Percentiles rank a stretch among this genome's conserved stretches.
These are phyloP conservation scores for Pelvicachromis taeniatus DNA, from an alignment of 2,113 vertebrate species.

Conservation along the genomic window DNA sequence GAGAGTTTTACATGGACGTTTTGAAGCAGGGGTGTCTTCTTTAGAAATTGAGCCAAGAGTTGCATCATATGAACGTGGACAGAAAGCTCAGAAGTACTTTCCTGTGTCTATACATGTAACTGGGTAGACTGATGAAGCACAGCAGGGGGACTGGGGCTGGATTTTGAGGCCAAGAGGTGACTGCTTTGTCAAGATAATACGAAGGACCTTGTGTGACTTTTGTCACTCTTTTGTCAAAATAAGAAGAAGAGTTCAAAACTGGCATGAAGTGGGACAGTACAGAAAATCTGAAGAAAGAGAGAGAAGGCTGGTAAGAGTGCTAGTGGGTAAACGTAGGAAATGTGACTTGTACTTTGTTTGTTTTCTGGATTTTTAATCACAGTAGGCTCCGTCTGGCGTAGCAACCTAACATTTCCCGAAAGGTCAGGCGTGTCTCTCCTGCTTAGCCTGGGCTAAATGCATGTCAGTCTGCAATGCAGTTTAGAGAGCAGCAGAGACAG, in stretches of 20 bases:
- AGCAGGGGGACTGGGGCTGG: neutral
- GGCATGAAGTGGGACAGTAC: neutral
- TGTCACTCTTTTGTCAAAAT: neutral
- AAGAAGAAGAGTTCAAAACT: neutral
- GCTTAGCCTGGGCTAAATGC: slow-evolving; percentile 38
- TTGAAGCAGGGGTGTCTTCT: slow-evolving; percentile 14
- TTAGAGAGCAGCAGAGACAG: slow-evolving; percentile 10
- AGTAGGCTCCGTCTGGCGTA: neutral
- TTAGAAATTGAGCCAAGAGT: slow-evolving; percentile 39
- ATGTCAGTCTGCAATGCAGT: slow-evolving; percentile 13
- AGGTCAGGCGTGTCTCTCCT: slow-evolving; percentile 54
- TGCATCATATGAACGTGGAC: slow-evolving; percentile 27
- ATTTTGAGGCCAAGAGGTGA: slow-evolving; percentile 4
- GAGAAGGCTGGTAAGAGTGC: neutral
- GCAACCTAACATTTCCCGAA: slow-evolving; percentile 49
- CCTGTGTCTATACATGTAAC: neutral
- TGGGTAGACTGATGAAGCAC: neutral
- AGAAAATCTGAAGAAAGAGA: neutral
- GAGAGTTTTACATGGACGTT: neutral
- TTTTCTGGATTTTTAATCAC: slow-evolving; percentile 33
- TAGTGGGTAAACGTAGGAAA: slow-evolving; percentile 4
- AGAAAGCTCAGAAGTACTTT: slow-evolving; percentile 25
- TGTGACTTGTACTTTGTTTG: slow-evolving; percentile 4
- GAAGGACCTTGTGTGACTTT: neutral
- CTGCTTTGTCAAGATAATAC: neutral